phyloP scores from a whole-genome alignment of 2,888 invertebrate genomes.

The Andrena bicolor region DNA sequence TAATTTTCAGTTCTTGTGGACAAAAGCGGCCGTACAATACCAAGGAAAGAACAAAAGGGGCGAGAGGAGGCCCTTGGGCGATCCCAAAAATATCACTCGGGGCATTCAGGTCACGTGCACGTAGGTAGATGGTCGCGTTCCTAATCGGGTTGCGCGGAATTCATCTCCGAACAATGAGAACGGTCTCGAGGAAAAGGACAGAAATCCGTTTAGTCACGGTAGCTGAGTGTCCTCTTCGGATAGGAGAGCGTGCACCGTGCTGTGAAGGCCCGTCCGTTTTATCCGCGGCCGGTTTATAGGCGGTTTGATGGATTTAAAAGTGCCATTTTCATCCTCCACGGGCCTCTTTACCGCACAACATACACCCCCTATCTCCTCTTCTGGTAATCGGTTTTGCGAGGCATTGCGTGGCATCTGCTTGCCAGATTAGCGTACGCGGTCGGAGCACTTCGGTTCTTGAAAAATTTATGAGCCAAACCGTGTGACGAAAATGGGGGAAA shows the following conservation, averaged over 20 bases:
- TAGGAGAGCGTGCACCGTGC: slow-evolving; percentile 62
- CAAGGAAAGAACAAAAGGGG: slow-evolving; percentile 12
- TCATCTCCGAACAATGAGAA: slow-evolving; percentile 54
- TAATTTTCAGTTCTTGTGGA: neutral
- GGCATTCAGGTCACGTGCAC: slow-evolving; percentile 36
- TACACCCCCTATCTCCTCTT: slow-evolving; percentile 57
- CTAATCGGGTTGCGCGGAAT: slow-evolving; percentile 26
- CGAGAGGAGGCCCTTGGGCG: neutral
- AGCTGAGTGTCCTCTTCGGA: slow-evolving; percentile 67
- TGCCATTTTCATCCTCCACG: slow-evolving; percentile 67
- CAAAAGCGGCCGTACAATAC: neutral
- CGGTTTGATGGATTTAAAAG: slow-evolving; percentile 73
- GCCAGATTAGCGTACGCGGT: slow-evolving; percentile 75
- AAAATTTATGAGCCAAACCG: slow-evolving; percentile 68
- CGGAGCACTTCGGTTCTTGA: slow-evolving; percentile 68
- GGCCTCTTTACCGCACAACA: slow-evolving; percentile 68
- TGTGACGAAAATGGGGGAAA: slow-evolving; percentile 27
- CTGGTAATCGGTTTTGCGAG: slow-evolving; percentile 72
- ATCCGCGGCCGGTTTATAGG: slow-evolving; percentile 67
- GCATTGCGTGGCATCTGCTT: slow-evolving; percentile 76
- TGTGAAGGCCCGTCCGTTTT: slow-evolving; percentile 58
- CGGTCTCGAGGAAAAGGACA: slow-evolving; percentile 44
- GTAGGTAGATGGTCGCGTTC: slow-evolving; percentile 1
- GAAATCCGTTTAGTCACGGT: slow-evolving; percentile 76
- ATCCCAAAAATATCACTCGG: slow-evolving; percentile 27